Conservation (phyloP, 2,888 invertebrate genomes). For the Archips crataeganus region DNA sequence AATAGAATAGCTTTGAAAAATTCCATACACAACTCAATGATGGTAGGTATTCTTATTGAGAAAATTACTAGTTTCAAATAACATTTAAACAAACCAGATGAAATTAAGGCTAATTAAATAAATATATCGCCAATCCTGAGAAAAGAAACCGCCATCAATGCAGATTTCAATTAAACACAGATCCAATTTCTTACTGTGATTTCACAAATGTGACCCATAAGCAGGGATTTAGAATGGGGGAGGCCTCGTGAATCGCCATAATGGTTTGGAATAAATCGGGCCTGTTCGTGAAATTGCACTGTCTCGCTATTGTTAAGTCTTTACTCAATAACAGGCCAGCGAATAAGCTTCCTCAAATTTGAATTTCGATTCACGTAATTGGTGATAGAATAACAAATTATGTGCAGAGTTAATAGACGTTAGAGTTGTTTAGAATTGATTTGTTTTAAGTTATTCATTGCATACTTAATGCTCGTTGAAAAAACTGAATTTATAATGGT, state of each 20-base stretch:
- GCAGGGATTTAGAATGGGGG: slow-evolving; percentile 32
- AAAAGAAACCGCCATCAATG: neutral
- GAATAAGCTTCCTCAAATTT: slow-evolving; percentile 13
- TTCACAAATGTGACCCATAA: slow-evolving; percentile 43
- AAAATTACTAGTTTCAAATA: neutral
- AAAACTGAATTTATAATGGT: neutral
- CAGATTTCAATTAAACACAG: slow-evolving; percentile 30
- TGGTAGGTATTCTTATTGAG: too few species aligned
- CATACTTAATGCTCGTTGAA: neutral
- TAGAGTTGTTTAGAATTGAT: slow-evolving; percentile 8
- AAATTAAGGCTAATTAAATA: neutral
- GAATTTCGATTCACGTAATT: slow-evolving; percentile 22
- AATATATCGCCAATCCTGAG: neutral
- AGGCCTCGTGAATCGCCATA: slow-evolving; percentile 36
- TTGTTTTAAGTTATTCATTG: neutral
- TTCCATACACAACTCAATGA: too few species aligned
- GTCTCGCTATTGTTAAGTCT: slow-evolving; percentile 30
- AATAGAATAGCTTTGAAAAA: too few species aligned
- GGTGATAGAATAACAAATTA: neutral
- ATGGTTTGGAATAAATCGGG: slow-evolving; percentile 44
- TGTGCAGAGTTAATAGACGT: neutral
- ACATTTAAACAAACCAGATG: neutral
- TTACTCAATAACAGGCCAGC: slow-evolving; percentile 14
- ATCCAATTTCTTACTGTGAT: slow-evolving; percentile 32
- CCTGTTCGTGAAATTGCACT: slow-evolving; percentile 29